These are phyloP conservation scores for Junonia oenone DNA, from an alignment of 2,888 invertebrate genomes.

Conservation along the genomic window DNA sequence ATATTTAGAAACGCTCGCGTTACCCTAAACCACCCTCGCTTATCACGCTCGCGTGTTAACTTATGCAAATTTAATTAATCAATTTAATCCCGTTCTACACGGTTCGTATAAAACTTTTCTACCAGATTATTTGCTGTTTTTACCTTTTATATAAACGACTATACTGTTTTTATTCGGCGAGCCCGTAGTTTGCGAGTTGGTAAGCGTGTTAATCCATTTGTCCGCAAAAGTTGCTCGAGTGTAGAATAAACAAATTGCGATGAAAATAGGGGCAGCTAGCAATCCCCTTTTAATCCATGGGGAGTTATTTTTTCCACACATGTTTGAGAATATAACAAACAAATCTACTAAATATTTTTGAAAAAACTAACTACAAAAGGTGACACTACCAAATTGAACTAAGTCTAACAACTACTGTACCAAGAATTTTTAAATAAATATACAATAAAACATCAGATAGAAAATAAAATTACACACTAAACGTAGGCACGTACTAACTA, in stretches of 20 bases:
- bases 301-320: conserved; percentile 44
- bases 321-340: conserved; percentile 26
- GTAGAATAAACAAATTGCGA: conserved; percentile 45
- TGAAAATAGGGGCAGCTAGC: conserved; percentile 57
- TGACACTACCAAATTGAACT: background rate
- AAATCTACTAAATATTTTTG: conserved; percentile 9
- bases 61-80: conserved; percentile 78
- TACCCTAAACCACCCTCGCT: conserved; percentile 42
- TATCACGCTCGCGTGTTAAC: conserved; percentile 63
- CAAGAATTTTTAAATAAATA: conserved; percentile 3
- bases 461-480: background rate
- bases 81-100: conserved; percentile 54
- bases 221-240: conserved; percentile 50
- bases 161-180: conserved; percentile 9
- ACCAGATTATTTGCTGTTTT: conserved; percentile 22
- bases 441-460: background rate
- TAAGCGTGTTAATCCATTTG: conserved; percentile 45
- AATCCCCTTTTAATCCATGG: conserved; percentile 59
- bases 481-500: background rate
- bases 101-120: conserved; percentile 34
- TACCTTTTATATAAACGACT: conserved; percentile 11
- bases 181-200: background rate
- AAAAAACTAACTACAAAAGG: background rate
- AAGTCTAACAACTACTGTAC: background rate
- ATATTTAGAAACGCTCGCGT: conserved; percentile 50